phyloP scores from a whole-genome alignment of 1,140 invertebrate genomes.

The Brachionus sp. region DNA sequence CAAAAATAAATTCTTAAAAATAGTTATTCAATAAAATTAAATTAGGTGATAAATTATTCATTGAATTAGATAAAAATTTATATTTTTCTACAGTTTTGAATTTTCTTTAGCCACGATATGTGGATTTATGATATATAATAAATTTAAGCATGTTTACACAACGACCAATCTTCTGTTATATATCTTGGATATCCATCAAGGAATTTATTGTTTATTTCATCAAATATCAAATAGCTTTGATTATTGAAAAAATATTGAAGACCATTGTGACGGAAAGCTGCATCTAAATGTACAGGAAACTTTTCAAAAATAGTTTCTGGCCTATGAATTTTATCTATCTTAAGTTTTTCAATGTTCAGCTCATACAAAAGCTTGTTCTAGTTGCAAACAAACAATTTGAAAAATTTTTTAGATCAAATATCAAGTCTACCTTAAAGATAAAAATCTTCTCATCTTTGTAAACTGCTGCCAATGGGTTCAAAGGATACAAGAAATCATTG shows the following conservation, averaged over 20 bases:
- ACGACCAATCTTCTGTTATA: background rate
- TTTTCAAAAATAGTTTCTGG: background rate
- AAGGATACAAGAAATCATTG: background rate
- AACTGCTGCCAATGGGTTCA: background rate
- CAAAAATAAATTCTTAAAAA: too few relatives aligned
- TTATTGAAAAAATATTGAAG: background rate
- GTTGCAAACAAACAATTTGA: background rate
- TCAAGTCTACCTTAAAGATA: background rate
- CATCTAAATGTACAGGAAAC: background rate
- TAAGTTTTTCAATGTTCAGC: background rate
- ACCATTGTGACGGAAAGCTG: background rate
- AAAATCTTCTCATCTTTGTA: background rate
- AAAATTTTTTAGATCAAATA: background rate
- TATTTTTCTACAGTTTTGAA: background rate
- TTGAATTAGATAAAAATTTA: too few relatives aligned
- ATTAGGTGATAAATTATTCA: too few relatives aligned
- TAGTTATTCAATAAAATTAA: too few relatives aligned
- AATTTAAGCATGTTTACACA: background rate
- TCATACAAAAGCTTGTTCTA: background rate
- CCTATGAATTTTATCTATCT: background rate
- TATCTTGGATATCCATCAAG: background rate
- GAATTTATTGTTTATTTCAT: background rate
- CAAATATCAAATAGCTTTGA: background rate
- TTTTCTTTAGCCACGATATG: background rate
- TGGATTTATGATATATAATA: background rate